Base-by-base conservation (phyloP, 2,113 vertebrate genomes). In the Oreochromis spilurus region DNA sequence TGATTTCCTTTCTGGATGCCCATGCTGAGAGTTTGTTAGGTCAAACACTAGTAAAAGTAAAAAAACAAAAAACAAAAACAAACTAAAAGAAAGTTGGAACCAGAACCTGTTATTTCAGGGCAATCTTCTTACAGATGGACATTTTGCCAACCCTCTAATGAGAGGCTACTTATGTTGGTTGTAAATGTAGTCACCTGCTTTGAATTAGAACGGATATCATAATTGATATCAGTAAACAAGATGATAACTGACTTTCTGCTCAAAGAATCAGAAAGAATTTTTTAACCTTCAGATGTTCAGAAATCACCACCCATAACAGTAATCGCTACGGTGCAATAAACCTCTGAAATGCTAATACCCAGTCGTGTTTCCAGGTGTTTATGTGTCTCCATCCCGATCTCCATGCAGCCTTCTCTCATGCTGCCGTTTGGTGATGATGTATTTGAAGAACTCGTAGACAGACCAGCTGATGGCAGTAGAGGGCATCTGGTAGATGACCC, bases 401-500 rank as follows among this genome's bases (percentile, higher is more conserved):
- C 94, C 89, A 5, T 79, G 92, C 81, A 92, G 86, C 90, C 96
- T 86, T 43, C 97, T 95, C 88, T 98, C 96, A 26, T 97, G 97
- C 94, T 97, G 98, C 80, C 95, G 96, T 94, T 99, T 97, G 81
- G 98, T 99, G 94, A 99, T 97, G 91, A 97, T 87, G 94, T 99
- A 99, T 84, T 99, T 99, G 97, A 99, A 99, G 96, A 99, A 99
- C 96, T 99, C 99, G 3, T 99, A 99, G 90, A 99, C 98, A 0
- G 99, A 99, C 99, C 99, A 99, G 83, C 98, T 98, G 7, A 99
- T 99, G 4, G 99, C 99, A 0, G 99, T 99, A 4, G 99, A 99
- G 95, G 99, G 98, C 97, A 99, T 98, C 97, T 99, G 99, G 95
- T 99, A 99, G 94, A 99, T 99, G 85, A 99, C 85, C 17, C 99